Base-by-base conservation (phyloP, 2,113 vertebrate genomes). In the Mus spicilegus region DNA sequence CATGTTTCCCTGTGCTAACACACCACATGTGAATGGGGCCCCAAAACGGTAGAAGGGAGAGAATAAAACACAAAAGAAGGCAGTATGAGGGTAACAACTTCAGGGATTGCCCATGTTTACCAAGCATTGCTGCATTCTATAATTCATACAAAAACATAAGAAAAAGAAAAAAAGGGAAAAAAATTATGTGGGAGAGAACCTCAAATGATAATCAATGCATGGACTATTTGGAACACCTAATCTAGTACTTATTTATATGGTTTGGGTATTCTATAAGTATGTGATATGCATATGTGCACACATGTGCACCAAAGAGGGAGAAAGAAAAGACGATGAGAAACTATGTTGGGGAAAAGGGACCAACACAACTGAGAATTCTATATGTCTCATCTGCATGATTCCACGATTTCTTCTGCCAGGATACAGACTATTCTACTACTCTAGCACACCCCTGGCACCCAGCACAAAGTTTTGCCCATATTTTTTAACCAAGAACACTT, bases 81-180 rank as follows among this genome's bases (percentile, higher is more conserved):
- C 24, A 93, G 73, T 89, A 69, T 6, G 81, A 90, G 36, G 39
- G 77, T 49, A 94, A 93, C 7, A 36, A 77, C 0, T 1, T 6
- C 19, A 33, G 85, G 73, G 58, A 91, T 24, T 97, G n/a, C 67
- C 96, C 81, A 88, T 17, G 61, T 90, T 87, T 92, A 94, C 94
- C 58, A 72, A 92, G 51, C 12, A 73, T 85, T 16, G 49, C 49
- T 93, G 36, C 39, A 72, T 95, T 93, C 96, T 69, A 78, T 88
- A 94, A 87, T 22, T 92, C 39, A 75, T 69, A 76, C 1, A 30
- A 73, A 90, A 92, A 75, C 28, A 72, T 76, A 89, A 93, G 54
- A 86, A 92, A 94, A 78, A 30, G 5, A 36, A 42, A 89, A 90
- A 51, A 85, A 16, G 63, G 42, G 42, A 3, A 63, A 87, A 89